Percentiles rank a stretch among this genome's conserved stretches.
These are phyloP conservation scores for Diceros bicornis DNA, from an alignment of 2,797 vertebrate genomes.

Conservation along the genomic window DNA sequence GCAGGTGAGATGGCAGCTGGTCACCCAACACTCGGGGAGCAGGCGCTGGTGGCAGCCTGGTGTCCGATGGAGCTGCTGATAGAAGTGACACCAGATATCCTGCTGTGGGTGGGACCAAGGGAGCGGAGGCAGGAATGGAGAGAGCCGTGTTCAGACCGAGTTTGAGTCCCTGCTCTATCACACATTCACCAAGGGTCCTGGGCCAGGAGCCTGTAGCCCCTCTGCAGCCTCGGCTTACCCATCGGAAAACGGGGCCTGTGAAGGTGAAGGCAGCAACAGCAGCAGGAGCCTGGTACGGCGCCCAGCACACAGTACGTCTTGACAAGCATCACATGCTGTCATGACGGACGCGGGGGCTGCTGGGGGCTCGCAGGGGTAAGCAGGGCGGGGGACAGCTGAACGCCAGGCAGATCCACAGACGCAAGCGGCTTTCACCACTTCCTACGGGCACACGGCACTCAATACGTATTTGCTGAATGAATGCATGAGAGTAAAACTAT, in stretches of 20 bases:
- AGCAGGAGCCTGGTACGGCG: not conserved
- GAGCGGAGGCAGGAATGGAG: not conserved
- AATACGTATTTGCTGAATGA: not conserved
- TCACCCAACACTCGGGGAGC: slow-evolving; percentile 68
- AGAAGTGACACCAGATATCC: slow-evolving; percentile 73
- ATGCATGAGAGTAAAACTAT: not conserved
- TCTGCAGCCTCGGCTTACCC: not conserved
- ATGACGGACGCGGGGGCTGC: not conserved
- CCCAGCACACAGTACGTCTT: not conserved
- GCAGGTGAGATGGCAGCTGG: slow-evolving; percentile 52
- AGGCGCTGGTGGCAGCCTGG: slow-evolving; percentile 16
- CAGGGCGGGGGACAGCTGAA: not conserved
- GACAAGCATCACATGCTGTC: not conserved
- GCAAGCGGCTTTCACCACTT: too few relatives aligned
- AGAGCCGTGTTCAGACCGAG: not conserved
- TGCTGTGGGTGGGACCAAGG: not conserved
- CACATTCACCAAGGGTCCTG: not conserved
- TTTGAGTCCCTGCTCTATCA: not conserved
- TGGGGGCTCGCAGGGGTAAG: not conserved
- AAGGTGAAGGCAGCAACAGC: not conserved
- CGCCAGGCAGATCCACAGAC: not conserved
- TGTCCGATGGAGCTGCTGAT: slow-evolving; percentile 76
- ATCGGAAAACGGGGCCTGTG: not conserved
- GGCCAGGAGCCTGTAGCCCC: not conserved
- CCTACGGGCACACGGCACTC: not conserved